A percentile compares a stretch with the other conserved stretches of the same genome.
These are phyloP conservation scores for Ataeniobius toweri DNA, from an alignment of 2,797 vertebrate species.

Conservation along the genomic window DNA sequence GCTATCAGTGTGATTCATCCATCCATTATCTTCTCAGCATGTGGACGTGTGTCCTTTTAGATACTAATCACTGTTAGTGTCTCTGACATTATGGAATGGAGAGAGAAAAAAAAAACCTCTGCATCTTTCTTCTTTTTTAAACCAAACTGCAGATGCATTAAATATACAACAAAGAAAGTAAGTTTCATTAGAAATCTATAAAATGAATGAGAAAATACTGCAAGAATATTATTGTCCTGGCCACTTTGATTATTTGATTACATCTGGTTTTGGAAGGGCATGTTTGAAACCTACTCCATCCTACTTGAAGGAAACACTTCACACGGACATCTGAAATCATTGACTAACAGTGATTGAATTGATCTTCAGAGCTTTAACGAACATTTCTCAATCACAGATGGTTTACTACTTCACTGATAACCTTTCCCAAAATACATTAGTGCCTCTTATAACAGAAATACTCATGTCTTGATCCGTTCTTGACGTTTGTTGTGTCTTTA, in stretches of 20 bases:
- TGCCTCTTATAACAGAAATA: constrained; percentile 34
- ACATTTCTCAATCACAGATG: constrained; percentile 38
- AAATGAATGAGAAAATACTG: constrained; percentile 63
- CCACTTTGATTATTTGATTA: constrained; percentile 48
- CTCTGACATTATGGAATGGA: constrained; percentile 1
- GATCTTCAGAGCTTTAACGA: constrained; percentile 23
- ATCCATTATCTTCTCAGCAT: constrained; percentile 20
- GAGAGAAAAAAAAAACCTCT: neutral
- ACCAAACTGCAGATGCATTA: constrained; percentile 32
- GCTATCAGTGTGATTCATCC: constrained; percentile 7
- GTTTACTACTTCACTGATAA: neutral
- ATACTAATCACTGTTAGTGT: constrained; percentile 22
- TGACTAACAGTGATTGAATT: constrained; percentile 24
- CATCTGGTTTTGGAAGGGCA: constrained; percentile 37
- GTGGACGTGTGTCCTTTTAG: constrained; percentile 22
- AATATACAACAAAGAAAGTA: constrained; percentile 37
- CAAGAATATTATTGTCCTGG: constrained; percentile 64
- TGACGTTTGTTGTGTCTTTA: constrained; percentile 25
- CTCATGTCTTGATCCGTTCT: constrained; percentile 14
- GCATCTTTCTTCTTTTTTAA: neutral
- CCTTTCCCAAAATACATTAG: constrained; percentile 21
- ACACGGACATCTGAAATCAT: constrained; percentile 39
- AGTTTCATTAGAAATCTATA: constrained; percentile 31
- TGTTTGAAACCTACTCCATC: constrained; percentile 39
- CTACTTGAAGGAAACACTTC: constrained; percentile 28